Base-by-base conservation (phyloP, 2,888 invertebrate species). In the Cheilosia soror region DNA sequence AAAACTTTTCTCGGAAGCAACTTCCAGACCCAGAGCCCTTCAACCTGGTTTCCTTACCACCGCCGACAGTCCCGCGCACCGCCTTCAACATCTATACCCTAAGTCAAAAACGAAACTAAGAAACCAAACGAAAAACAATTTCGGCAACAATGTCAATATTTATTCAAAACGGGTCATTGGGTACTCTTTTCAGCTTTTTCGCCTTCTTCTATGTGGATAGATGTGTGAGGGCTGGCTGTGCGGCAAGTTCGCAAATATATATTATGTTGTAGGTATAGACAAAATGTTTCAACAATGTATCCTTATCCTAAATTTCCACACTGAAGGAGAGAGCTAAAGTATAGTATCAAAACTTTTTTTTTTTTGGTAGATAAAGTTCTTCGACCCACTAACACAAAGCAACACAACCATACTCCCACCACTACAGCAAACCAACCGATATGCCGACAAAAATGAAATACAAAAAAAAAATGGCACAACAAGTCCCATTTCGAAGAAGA, bases 121-220 rank as follows among this genome's bases (percentile, higher is more conserved):
- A 84, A 85, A 85, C 68, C 49, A 29, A 85, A 77, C 66, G 85
- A 77, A 81, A 85, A 86, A 86, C 86, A 82, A 82, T 86, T 86
- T 82, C 77, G 63, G 76, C 53, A 86, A 86, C 82, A 86, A 78
- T 86, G 86, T 86, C 86, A 86, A 86, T 86, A 82, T 86, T 82
- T 86, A 86, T 82, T 82, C 80, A 82, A 86, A 86, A 78, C 86
- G 86, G 82, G 86, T 86, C 86, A 86, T 86, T 86, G 86, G 82
- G 69, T 78, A 69, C 82, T 82, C 81, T 78, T 81, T 81, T 77
- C 68, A 69, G 77, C 82, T 86, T 78, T 77, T 73, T 66, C 71
- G 40, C 65, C 62, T 51, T 7, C 49, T 33, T 51, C 27, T 40
- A 15, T 13, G 0, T 27, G 51, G 11, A 40, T 49, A n/a, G n/a